phyloP scores from a whole-genome alignment of 2,888 invertebrate species.

The Hypomecis atomaria region DNA sequence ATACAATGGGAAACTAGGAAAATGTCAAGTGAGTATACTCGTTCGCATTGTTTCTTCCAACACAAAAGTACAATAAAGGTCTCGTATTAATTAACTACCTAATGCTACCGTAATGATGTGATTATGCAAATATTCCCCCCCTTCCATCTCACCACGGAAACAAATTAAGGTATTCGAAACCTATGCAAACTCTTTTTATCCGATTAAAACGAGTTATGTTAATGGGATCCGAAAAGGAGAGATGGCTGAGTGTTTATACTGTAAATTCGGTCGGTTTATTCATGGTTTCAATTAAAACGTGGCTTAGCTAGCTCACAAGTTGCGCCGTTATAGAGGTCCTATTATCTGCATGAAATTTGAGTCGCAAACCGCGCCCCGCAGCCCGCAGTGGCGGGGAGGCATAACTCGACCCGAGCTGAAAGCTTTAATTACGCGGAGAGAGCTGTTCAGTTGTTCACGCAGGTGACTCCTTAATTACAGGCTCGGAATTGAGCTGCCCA shows the following conservation, averaged over 20 bases:
- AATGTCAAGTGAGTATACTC: neutral
- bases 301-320: conserved; percentile 70
- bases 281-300: conserved; percentile 76
- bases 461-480: conserved; percentile 83
- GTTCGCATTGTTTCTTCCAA: conserved; percentile 8
- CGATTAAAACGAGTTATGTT: conserved; percentile 46
- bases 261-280: conserved; percentile 62
- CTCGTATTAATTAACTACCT: conserved; percentile 26
- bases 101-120: conserved; percentile 25
- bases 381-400: conserved; percentile 65
- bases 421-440: conserved; percentile 81
- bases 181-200: conserved; percentile 45
- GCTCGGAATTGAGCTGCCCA: conserved; percentile 80
- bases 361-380: conserved; percentile 72
- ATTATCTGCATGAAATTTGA: conserved; percentile 81
- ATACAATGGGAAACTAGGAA: neutral
- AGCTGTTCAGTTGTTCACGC: conserved; percentile 82
- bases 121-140: conserved; percentile 28
- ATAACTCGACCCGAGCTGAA: conserved; percentile 79
- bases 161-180: conserved; percentile 40
- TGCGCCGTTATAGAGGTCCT: conserved; percentile 73
- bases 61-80: conserved; percentile 19
- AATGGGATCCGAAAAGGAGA: conserved; percentile 48
- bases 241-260: conserved; percentile 56
- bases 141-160: conserved; percentile 30